These are phyloP conservation scores for Muscicapa adusta DNA, from an alignment of 2,113 vertebrate genomes.

Conservation along the genomic window DNA sequence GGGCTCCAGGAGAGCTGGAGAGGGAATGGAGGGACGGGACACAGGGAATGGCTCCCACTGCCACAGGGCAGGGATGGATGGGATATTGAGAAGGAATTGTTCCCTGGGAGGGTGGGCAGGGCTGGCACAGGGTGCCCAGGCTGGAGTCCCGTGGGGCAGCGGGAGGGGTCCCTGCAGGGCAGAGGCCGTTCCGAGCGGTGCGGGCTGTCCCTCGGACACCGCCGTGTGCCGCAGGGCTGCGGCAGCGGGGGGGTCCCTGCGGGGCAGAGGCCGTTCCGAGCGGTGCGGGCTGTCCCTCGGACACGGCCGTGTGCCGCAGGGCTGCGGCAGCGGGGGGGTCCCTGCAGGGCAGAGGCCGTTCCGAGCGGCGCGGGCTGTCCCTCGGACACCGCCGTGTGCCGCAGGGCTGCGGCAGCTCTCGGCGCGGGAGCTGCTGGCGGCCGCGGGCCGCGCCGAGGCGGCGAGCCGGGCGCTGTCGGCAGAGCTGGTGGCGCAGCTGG, in stretches of 20 bases:
- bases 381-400: no score
- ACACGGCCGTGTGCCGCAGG: no score
- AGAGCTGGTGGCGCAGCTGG: slow-evolving; percentile 33
- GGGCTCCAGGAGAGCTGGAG: neutral
- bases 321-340: no score
- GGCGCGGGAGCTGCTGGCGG: neutral
- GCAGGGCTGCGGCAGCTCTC: neutral
- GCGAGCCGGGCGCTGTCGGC: slow-evolving; percentile 31
- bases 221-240: neutral
- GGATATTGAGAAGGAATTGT: neutral
- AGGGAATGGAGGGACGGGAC: neutral
- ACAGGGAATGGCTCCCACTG: neutral
- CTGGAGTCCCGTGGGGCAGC: no score
- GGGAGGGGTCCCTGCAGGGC: no score
- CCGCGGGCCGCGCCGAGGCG: neutral
- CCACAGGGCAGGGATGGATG: neutral
- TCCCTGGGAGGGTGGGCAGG: neutral
- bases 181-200: no score
- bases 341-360: no score
- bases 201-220: no score
- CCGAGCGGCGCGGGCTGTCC: no score
- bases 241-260: neutral
- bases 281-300: no score
- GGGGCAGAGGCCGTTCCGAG: no score
- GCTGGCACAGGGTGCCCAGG: neutral